Base-by-base conservation (phyloP, 2,113 vertebrate genomes). In the Tamias sibiricus region DNA sequence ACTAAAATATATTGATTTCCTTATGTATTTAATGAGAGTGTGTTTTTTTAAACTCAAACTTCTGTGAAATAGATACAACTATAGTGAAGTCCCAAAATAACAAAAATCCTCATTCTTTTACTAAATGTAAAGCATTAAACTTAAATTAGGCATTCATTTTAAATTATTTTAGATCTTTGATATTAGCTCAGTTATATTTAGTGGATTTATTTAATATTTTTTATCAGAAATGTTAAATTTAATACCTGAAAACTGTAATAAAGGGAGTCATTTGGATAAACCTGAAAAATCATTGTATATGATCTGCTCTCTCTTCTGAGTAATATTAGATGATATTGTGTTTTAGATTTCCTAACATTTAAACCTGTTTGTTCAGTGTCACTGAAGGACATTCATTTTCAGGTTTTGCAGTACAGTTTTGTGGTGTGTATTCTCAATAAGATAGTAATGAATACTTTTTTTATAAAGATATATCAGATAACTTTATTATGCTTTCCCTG, bases 241-340 rank as follows among this genome's bases (percentile, higher is more conserved):
- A 76, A 30, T 42, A 64, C 52, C 1, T 92, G 5, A 22, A 44
- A 90, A 57, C n/a, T 80, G 66, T 37, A 77, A n/a, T 49, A 74
- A 2, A 94, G 94, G 9, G 30, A 95, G 8, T 62, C 12, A 91
- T 96, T 97, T 96, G 35, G 7, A 2, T 68, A 35, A 91, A 7
- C 20, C 62, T 4, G 71, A 90, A 94, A 98, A 97, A 77, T 94
- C 6, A 79, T 16, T 82, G 89, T 88, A 37, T n/a, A 87, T 59
- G 72, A 22, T 71, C 88, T 91, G 62, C 16, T 87, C 22, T 95
- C 40, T 74, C 32, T 66, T 95, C 20, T 28, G 92, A 88, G 89
- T 30, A 97, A 90, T 72, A 91, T 6, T 90, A 96, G 59, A 91
- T 93, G 35, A 95, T 97, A 97, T 68, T 13, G 2, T 89, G 59